Percentiles rank a stretch among this genome's conserved stretches.
Evolutionary conservation across 2,113 vertebrate genomes (phyloP).

Genomic region (Neogale vison): DNA sequence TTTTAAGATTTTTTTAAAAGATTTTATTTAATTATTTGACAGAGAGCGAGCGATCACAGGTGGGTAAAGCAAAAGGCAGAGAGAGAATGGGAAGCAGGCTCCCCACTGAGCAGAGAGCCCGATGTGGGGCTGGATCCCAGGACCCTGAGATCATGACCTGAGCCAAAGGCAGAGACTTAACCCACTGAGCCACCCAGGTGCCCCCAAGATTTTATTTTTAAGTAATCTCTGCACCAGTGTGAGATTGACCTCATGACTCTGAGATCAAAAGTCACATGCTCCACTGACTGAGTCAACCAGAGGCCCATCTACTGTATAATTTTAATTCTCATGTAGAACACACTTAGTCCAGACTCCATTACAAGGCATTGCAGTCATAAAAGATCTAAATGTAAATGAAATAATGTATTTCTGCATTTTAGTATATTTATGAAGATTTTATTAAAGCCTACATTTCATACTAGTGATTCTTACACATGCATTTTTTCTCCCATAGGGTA

Average conservation of each 20-base stretch:
- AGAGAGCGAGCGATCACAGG: no score
- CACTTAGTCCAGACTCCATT: background rate
- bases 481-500: background rate
- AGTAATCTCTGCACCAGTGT: background rate
- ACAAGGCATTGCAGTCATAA: background rate
- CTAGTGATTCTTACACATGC: background rate
- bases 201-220: background rate
- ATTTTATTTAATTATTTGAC: no score
- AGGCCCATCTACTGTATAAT: background rate
- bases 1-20: no score
- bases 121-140: no score
- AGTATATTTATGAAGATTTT: background rate
- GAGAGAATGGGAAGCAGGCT: no score
- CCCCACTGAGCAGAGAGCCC: no score
- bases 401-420: background rate
- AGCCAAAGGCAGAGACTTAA: no score
- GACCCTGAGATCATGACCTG: no score
- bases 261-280: background rate
- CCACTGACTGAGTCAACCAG: background rate
- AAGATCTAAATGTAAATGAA: background rate
- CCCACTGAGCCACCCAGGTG: no score
- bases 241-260: background rate
- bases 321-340: conserved; percentile 11
- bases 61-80: no score
- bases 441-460: conserved; percentile 14